These are phyloP conservation scores for Eristalis intricaria DNA, from an alignment of 2,888 invertebrate genomes.

Conservation along the genomic window DNA sequence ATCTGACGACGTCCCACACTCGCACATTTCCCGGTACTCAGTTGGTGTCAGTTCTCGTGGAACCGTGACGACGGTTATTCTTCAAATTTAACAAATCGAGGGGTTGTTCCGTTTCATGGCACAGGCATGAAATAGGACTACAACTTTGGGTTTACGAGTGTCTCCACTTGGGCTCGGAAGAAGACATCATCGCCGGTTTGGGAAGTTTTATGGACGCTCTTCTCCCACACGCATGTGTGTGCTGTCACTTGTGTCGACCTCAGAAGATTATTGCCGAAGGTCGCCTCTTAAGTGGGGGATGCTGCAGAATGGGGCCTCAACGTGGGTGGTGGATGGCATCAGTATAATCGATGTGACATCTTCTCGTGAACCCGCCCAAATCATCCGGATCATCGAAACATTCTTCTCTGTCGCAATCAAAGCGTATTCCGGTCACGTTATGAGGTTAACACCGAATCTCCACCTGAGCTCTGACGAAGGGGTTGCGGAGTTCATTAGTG, in stretches of 20 bases:
- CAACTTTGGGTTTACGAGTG: constrained; percentile 7
- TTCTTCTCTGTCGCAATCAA: not conserved
- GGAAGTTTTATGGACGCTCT: constrained; percentile 5
- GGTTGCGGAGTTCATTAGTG: constrained; percentile 20
- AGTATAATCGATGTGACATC: not conserved
- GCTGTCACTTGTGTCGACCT: constrained; percentile 1
- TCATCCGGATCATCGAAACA: not conserved
- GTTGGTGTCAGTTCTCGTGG: not conserved
- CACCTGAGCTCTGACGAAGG: constrained; percentile 7
- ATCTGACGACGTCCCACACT: not conserved
- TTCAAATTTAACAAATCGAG: constrained; percentile 57
- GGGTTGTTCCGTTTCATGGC: constrained; percentile 37
- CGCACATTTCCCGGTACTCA: not conserved
- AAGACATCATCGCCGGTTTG: constrained; percentile 20
- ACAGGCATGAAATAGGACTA: not conserved
- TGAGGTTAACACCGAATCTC: not conserved
- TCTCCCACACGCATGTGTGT: constrained; percentile 5
- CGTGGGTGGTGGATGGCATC: not conserved
- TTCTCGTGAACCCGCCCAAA: not conserved
- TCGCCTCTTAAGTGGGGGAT: not conserved
- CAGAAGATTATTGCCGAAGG: not conserved
- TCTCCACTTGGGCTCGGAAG: not conserved
- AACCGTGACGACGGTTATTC: not conserved
- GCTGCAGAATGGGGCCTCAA: not conserved
- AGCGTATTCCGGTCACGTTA: constrained; percentile 33